Conservation (phyloP, 2,797 vertebrate genomes). For the Pipistrellus nathusii region DNA sequence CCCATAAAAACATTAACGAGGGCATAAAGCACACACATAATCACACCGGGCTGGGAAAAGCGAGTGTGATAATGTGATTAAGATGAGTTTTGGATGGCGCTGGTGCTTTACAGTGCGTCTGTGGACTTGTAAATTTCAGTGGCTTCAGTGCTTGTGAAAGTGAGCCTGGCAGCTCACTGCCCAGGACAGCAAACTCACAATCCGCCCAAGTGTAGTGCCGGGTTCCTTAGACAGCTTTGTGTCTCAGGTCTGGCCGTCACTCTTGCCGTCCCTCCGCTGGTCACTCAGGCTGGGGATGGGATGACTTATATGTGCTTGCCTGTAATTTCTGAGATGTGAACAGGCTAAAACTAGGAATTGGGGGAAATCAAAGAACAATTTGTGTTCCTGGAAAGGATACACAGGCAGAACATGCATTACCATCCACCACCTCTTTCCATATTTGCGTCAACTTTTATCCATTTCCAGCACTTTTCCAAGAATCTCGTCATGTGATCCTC, state of each 20-base stretch:
- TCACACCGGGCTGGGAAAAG: slow-evolving; percentile 5
- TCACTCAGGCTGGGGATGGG: not conserved
- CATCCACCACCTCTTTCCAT: not conserved
- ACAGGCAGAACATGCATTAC: fast-evolving
- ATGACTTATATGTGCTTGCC: not conserved
- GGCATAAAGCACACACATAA: slow-evolving; percentile 30
- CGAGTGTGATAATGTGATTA: slow-evolving; percentile 60
- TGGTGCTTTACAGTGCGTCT: slow-evolving; percentile 20
- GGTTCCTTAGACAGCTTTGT: not conserved
- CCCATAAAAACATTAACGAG: slow-evolving; percentile 33
- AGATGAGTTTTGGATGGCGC: not conserved
- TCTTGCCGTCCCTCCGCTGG: not conserved
- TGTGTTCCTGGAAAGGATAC: not conserved
- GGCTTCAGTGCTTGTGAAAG: not conserved
- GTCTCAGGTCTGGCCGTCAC: not conserved
- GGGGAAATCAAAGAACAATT: not conserved
- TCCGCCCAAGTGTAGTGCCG: not conserved
- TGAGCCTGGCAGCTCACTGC: not conserved
- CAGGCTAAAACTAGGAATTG: not conserved
- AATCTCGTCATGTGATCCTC: not conserved
- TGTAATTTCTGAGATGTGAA: not conserved
- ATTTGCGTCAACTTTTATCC: fast-evolving
- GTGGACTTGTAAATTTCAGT: slow-evolving; percentile 23
- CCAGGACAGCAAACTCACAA: not conserved
- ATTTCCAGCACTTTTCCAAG: not conserved